Percentiles rank a stretch among this genome's conserved stretches.
Evolutionary conservation across 2,888 invertebrate genomes (phyloP).

Genomic region (Saturnia japonica): DNA sequence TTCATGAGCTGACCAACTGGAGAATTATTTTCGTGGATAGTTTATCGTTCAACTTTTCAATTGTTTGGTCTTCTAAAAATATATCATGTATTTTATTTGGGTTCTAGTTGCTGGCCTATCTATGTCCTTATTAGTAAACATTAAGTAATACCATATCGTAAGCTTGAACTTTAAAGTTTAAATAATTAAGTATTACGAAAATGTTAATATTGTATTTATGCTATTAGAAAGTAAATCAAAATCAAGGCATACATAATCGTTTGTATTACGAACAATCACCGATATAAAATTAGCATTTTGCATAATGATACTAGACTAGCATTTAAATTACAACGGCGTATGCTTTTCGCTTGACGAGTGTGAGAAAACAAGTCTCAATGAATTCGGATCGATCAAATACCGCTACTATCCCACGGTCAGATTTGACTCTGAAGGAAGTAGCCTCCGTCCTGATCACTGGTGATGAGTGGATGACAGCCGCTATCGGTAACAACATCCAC

Average conservation of each 20-base stretch:
- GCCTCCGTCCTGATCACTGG: conserved; percentile 11
- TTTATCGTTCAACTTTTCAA: too few relatives aligned
- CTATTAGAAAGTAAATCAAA: too few relatives aligned
- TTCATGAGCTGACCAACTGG: not conserved
- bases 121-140: too few relatives aligned
- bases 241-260: not conserved
- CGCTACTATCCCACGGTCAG: conserved; percentile 35
- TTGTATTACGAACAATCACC: not conserved
- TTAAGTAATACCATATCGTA: not conserved
- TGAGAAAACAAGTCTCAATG: conserved; percentile 21
- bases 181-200: not conserved
- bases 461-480: conserved; percentile 2
- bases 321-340: not conserved
- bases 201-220: not conserved
- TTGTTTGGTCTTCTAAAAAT: too few relatives aligned
- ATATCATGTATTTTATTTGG: too few relatives aligned
- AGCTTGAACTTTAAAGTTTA: not conserved
- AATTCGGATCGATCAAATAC: conserved; percentile 30
- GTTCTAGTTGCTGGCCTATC: not conserved
- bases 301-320: not conserved
- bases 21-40: too few relatives aligned
- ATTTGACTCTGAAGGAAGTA: conserved; percentile 37
- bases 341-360: not conserved
- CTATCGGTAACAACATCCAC: conserved; percentile 17
- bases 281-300: conserved; percentile 7